phyloP scores from a whole-genome alignment of 2,797 vertebrate genomes.

The Karalla daura region DNA sequence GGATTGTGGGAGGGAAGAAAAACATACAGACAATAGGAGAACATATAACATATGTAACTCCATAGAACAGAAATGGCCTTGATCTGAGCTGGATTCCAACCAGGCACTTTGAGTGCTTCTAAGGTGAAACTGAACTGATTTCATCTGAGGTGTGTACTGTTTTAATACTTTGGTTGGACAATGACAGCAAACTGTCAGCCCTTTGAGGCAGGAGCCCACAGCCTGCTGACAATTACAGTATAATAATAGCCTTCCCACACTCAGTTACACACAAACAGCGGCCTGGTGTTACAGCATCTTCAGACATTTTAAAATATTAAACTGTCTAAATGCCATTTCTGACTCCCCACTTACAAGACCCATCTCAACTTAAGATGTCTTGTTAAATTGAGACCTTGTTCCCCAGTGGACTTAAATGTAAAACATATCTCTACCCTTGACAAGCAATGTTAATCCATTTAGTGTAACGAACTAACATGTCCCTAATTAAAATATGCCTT shows the following conservation, averaged over 20 bases:
- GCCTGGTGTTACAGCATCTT: conserved; percentile 35
- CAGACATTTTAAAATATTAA: conserved; percentile 68
- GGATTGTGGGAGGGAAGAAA: too few relatives aligned
- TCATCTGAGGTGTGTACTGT: conserved; percentile 29
- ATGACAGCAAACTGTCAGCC: conserved; percentile 41
- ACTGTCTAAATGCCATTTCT: conserved; percentile 70
- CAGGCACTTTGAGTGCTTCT: too few relatives aligned
- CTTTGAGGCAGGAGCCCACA: conserved; percentile 51
- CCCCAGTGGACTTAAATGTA: conserved; percentile 83
- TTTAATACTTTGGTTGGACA: conserved; percentile 36
- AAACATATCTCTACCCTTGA: conserved; percentile 85
- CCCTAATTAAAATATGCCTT: conserved; percentile 89
- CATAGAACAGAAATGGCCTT: too few relatives aligned
- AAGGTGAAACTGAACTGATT: conserved; percentile 22
- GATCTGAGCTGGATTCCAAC: too few relatives aligned
- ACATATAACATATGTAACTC: too few relatives aligned
- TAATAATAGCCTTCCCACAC: conserved; percentile 67
- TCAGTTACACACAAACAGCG: conserved; percentile 60
- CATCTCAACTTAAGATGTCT: conserved; percentile 79
- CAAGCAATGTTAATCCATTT: conserved; percentile 88
- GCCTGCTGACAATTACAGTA: conserved; percentile 48
- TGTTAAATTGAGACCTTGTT: conserved; percentile 84
- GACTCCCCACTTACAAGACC: conserved; percentile 70
- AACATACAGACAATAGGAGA: too few relatives aligned
- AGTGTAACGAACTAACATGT: conserved; percentile 87